phyloP scores from a whole-genome alignment of 2,797 vertebrate genomes.

The Vultur gryphus region DNA sequence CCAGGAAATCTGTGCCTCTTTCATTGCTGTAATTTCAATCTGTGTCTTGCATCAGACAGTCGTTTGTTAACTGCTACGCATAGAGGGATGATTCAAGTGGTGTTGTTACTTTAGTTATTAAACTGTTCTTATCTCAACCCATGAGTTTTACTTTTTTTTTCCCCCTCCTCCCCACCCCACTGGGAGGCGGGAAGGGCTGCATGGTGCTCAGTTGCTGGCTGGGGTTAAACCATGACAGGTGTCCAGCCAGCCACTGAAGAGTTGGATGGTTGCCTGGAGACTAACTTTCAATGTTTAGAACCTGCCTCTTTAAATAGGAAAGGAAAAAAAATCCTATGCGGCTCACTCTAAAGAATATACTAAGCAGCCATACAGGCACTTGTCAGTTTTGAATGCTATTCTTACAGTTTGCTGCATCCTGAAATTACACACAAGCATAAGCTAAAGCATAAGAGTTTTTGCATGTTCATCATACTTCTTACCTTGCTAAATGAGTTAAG shows the following conservation, averaged over 20 bases:
- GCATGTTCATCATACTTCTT: not conserved
- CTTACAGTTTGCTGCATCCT: not conserved
- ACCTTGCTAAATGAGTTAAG: not conserved
- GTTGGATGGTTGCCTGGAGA: slow-evolving; percentile 59
- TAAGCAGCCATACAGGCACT: not conserved
- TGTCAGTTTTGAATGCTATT: not conserved
- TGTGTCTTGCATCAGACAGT: not conserved
- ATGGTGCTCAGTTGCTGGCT: too few species aligned
- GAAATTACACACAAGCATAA: not conserved
- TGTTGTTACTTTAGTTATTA: too few species aligned
- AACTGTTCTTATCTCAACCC: too few species aligned
- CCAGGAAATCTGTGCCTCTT: not conserved
- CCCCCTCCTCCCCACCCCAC: too few species aligned
- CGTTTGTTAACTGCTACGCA: not conserved
- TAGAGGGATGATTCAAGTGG: not conserved
- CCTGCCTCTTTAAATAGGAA: not conserved
- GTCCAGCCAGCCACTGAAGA: not conserved
- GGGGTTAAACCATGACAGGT: not conserved
- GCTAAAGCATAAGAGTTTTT: not conserved
- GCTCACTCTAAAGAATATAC: not conserved
- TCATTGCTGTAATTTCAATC: not conserved
- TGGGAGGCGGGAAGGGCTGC: too few species aligned
- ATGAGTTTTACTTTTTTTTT: too few species aligned
- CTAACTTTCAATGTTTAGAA: slow-evolving; percentile 2
- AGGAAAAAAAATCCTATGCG: not conserved